Percentiles rank a stretch among this genome's conserved stretches.
Conservation (phyloP, 2,113 vertebrate genomes). For the Anser brachyrhynchus region DNA sequence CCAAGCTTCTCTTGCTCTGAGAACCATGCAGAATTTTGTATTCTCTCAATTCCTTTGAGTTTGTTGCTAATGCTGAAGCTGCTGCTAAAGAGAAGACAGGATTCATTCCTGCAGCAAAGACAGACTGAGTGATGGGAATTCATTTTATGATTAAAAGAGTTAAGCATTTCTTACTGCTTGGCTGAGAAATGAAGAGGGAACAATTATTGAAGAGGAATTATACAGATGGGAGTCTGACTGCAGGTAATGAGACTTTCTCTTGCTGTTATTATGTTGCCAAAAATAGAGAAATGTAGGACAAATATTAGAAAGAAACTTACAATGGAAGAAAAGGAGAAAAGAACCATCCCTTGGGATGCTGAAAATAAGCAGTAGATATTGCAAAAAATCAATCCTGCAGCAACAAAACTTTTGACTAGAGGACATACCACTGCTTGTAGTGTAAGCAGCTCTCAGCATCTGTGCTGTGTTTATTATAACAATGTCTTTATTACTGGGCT, state of each 20-base stretch:
- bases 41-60: neutral
- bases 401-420: neutral
- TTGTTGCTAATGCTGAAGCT: neutral
- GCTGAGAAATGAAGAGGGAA: neutral
- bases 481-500: slow-evolving; percentile 29
- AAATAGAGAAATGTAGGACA: slow-evolving; percentile 6
- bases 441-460: slow-evolving; percentile 35
- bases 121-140: neutral
- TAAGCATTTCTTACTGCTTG: neutral
- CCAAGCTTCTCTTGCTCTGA: neutral
- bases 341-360: neutral
- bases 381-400: neutral
- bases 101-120: neutral
- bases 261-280: neutral
- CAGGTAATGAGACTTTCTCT: slow-evolving; percentile 13
- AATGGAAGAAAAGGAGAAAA: neutral
- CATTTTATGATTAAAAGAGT: neutral
- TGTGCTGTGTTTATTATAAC: slow-evolving; percentile 33
- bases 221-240: neutral
- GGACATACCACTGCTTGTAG: neutral
- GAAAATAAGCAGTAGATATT: neutral
- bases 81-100: neutral
- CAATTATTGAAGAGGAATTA: neutral
- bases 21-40: neutral
- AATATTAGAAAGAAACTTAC: neutral